Percentiles rank a stretch among this genome's conserved stretches.
Conservation (phyloP, 1,140 invertebrate genomes). For the Idris sp. region DNA sequence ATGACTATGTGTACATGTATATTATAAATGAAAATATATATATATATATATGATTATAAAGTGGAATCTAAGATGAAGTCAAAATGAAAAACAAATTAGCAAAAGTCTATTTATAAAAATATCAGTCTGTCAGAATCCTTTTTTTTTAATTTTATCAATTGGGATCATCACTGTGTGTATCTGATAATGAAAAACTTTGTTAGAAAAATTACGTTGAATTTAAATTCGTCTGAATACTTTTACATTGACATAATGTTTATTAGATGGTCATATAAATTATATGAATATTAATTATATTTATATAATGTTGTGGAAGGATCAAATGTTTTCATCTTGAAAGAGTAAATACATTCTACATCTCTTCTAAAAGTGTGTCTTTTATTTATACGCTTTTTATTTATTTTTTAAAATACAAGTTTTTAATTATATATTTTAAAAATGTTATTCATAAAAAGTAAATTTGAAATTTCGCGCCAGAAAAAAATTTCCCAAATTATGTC, state of each 20-base stretch:
- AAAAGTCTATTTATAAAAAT: slow-evolving; percentile 43
- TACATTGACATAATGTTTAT: slow-evolving; percentile 49
- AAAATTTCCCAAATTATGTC: too few relatives aligned
- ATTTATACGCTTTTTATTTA: not conserved
- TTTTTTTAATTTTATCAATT: too few relatives aligned
- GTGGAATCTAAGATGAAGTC: not conserved
- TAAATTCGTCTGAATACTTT: slow-evolving; percentile 41
- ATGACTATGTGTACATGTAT: slow-evolving; percentile 75
- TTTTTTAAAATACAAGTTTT: too few relatives aligned
- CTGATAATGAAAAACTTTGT: too few relatives aligned
- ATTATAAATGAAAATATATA: slow-evolving; percentile 63
- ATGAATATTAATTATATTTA: slow-evolving; percentile 55
- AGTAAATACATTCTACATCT: slow-evolving; percentile 55
- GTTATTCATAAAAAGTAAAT: too few relatives aligned
- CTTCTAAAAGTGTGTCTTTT: slow-evolving; percentile 31
- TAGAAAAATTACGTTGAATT: slow-evolving; percentile 11
- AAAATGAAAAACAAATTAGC: slow-evolving; percentile 1
- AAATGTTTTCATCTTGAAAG: slow-evolving; percentile 52
- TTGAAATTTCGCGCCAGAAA: too few relatives aligned
- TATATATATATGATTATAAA: slow-evolving; percentile 37
- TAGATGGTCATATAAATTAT: slow-evolving; percentile 47
- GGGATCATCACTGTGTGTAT: too few relatives aligned
- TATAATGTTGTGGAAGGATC: slow-evolving; percentile 52
- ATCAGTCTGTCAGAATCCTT: slow-evolving; percentile 17
- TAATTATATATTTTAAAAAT: too few relatives aligned